phyloP scores from a whole-genome alignment of 2,113 vertebrate genomes.

The Micronycteris hirsuta region DNA sequence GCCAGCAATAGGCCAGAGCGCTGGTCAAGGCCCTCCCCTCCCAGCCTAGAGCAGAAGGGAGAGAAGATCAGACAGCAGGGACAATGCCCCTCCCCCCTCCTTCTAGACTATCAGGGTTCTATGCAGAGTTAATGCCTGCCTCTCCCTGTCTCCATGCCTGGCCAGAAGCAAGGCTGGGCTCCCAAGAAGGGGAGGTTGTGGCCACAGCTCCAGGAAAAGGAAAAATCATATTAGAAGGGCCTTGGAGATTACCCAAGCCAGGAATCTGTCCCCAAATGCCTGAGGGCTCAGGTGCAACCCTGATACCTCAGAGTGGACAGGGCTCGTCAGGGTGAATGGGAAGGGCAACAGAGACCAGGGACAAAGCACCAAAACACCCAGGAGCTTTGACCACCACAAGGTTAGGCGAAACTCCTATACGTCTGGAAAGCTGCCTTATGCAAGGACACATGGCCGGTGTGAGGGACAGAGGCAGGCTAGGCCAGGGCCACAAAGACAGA shows the following conservation, averaged over 20 bases:
- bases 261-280: background rate
- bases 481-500: background rate
- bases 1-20: constrained; percentile 35
- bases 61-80: background rate
- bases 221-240: background rate
- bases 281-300: background rate
- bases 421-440: background rate
- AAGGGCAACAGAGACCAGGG: background rate
- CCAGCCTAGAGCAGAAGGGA: background rate
- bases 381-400: background rate
- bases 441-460: background rate
- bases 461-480: too few relatives aligned
- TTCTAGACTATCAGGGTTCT: background rate
- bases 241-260: background rate
- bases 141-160: background rate
- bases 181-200: background rate
- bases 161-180: background rate
- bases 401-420: background rate
- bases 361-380: background rate
- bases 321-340: background rate
- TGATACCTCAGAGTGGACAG: background rate
- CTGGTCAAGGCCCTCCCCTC: background rate
- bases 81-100: too few relatives aligned
- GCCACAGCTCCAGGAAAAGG: background rate
- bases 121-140: background rate